Evolutionary conservation across 2,113 vertebrate species (phyloP).

Genomic region (Hypocryptadius cinnamomeus): DNA sequence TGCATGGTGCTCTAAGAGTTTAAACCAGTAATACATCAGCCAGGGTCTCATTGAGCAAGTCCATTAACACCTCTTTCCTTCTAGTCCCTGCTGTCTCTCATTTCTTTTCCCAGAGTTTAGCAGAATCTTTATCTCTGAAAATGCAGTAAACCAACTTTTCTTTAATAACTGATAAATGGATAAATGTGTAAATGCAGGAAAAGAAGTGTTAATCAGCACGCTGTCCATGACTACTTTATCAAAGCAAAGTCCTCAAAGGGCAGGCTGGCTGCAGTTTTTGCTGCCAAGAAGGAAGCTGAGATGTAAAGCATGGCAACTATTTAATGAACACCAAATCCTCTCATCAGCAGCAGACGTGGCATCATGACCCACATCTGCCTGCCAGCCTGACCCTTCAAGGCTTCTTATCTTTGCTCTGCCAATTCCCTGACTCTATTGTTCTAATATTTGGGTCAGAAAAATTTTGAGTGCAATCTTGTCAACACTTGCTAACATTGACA

Average conservation of each 20-base stretch:
- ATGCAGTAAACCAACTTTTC: background rate
- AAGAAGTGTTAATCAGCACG: background rate
- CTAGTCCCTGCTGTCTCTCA: background rate
- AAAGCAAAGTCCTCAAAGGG: background rate
- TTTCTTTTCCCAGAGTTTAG: background rate
- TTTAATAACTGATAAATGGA: background rate
- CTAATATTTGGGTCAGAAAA: background rate
- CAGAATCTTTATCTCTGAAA: background rate
- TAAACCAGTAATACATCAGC: background rate
- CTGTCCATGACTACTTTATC: background rate
- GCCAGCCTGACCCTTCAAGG: background rate
- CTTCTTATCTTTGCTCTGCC: background rate
- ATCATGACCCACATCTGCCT: background rate
- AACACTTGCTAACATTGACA: background rate
- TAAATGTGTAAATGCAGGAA: background rate
- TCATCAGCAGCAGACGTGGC: background rate
- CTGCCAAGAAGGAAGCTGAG: background rate
- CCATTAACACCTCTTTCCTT: background rate
- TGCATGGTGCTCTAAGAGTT: background rate
- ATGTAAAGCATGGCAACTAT: background rate
- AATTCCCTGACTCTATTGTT: background rate
- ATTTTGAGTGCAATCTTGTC: background rate
- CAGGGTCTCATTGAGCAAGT: background rate
- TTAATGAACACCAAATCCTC: background rate
- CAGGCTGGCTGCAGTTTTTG: background rate